Base-by-base conservation (phyloP, 2,113 vertebrate species). In the Phycodurus eques region DNA sequence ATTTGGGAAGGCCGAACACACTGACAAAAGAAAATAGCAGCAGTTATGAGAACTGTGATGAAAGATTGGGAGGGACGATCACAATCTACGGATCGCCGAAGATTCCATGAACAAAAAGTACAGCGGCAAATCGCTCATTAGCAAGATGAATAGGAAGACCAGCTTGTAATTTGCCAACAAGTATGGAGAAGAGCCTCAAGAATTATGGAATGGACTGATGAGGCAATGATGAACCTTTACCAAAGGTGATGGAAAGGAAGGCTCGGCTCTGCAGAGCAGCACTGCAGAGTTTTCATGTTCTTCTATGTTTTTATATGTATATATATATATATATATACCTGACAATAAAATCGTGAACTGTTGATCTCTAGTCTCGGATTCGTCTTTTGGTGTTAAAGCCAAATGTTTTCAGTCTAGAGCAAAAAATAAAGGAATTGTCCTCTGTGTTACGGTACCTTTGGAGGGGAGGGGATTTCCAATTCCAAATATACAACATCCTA, bases 401-500 rank as follows among this genome's bases (percentile, higher is more conserved):
- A 53, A 53, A 8, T 20, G 15, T 20, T 53, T 53, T 53, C 15
- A 47, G 46, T 47, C 14, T 11, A 19, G 4, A 19, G 49, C 17
- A 19, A 53, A 53, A 53, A 53, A 19, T 10, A 22, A 22, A 22
- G 49, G 49, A 17, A 51, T 19, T 19, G 49, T 51, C 49, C 49
- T 51, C 17, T 51, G 49, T 51, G 49, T 56, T 22, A 56, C 10
- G 19, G n/a, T 22, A 22, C 53, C 53, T 56, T 56, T 22, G 6
- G 7, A 56, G 53, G 53, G n/a, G 53, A 22, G n/a, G 10, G 20
- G 7, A 22, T 22, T 70, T 66, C 68, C 27, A 35, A 71, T 71
- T 76, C 64, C 12, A 63, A 70, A 75, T 72, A 80, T 75, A 70
- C 27, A 68, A 61, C 69, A 71, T 59, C 70, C 72, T 67, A 46